Base-by-base conservation (phyloP, 2,113 vertebrate genomes). In the Poecile atricapillus region DNA sequence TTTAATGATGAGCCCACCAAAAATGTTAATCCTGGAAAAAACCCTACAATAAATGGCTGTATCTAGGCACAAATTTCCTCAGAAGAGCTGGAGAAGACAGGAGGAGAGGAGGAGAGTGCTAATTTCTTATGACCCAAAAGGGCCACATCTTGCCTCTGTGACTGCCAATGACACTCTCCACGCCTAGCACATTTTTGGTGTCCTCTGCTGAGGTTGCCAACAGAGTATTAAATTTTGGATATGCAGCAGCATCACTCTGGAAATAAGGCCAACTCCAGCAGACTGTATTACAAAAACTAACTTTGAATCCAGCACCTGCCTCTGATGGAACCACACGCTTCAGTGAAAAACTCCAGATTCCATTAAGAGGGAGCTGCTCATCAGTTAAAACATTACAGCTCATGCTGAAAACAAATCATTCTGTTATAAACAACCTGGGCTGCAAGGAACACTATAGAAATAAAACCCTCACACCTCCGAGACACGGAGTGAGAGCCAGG, bases 341-440 rank as follows among this genome's bases (percentile, higher is more conserved):
- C 70, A 73, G 47, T 43, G 33, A 85, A 91, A 94, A 58, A 46
- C 75, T 91, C 78, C 87, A 80, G 67, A 67, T 77, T 86, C 87
- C 85, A 80, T 50, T 79, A 77, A 41, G 43, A 80, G 39, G 43
- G 59, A 90, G 63, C 82, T 83, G 83, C 59, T 93, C 84, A 80
- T 69, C 75, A 35, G 59, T 76, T 69, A 56, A 85, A 93, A 74
- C 46, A 10, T 80, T 37, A 73, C 12, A 68, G 84, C 65, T 91
- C 53, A 24, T 41, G 83, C 9, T 49, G 69, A 87, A 94, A 97
- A 82, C 62, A 91, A 91, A 89, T 73, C 65, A 62, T 58, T 50
- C 68, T 44, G 43, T 79, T 80, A 87, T 23, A 91, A 97, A 89
- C 85, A 94, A 78, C 17, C 78, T 49, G 53, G 83, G 92, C 94